Base-by-base conservation (phyloP, 2,888 invertebrate species). In the Latrodectus elegans region DNA sequence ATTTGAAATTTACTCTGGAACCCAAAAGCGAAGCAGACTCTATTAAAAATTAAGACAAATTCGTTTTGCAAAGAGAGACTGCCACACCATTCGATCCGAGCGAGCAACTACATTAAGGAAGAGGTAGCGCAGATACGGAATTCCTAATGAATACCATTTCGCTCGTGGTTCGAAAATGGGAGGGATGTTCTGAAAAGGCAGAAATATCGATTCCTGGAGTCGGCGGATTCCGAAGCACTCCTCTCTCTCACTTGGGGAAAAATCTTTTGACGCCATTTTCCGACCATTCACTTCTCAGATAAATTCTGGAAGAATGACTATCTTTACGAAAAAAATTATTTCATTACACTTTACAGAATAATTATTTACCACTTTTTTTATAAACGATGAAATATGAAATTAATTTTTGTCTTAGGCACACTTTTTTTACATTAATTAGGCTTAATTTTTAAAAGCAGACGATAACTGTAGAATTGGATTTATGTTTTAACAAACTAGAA, bases 181-280 rank as follows among this genome's bases (percentile, higher is more conserved):
- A 68, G 78, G 85, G 80, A 85, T 79, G 85, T 79, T 70, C 75
- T 70, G 52, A 77, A 77, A 76, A 38, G 38, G 77, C 77, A 77
- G 86, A 76, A 87, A 81, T 87, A 87, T 87, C 86, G 86, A 87
- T 87, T 87, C 81, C 14, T 51, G 73, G 67, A 65, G 78, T 71
- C 70, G 67, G 82, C 67, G 72, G 81, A 87, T 87, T 87, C 81
- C 86, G 64, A 68, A 72, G 86, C 85, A 76, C 65, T 85, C 60
- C 82, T 52, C 26, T n/a, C 75, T 65, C 17, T 65, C 70, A 38
- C 70, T 49, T 60, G 73, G 60, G 84, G 64, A 79, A 75, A 79
- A 76, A 75, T 73, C 75, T 72, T 68, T 68, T 75, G 86, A 82
- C 86, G 86, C 86, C 86, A 87, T 87, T 87, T 87, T 87, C 77